phyloP scores from a whole-genome alignment of 2,888 invertebrate species.

The Drosophila merina region DNA sequence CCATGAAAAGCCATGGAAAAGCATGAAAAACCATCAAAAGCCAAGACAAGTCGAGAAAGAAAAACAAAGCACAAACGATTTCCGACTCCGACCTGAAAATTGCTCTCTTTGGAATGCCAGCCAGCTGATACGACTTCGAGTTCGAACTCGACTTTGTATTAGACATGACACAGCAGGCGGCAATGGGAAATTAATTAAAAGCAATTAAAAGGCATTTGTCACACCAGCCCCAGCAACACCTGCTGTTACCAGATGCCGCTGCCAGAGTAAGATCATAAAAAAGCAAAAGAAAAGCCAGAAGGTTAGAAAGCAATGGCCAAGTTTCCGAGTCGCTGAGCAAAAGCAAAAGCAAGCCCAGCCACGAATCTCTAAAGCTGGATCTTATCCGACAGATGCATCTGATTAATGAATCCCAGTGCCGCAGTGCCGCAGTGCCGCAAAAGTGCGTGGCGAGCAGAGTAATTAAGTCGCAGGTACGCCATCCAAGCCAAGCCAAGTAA shows the following conservation, averaged over 20 bases:
- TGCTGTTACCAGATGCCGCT: conserved; percentile 12
- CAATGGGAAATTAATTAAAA: conserved; percentile 50
- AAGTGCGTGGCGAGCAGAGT: conserved; percentile 74
- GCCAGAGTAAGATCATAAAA: neutral
- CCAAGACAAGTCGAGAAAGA: neutral
- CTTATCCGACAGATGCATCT: conserved; percentile 80
- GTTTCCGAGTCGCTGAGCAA: conserved; percentile 58
- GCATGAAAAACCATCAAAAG: neutral
- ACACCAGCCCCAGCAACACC: conserved; percentile 36
- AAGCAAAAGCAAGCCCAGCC: neutral
- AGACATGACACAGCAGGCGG: conserved; percentile 66
- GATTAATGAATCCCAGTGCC: conserved; percentile 74
- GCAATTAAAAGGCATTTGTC: conserved; percentile 65
- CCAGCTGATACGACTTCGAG: conserved; percentile 2
- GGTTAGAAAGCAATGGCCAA: conserved; percentile 32
- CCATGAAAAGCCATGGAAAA: no score
- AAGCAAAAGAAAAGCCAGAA: neutral
- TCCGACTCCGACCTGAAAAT: conserved; percentile 32
- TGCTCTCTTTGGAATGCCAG: conserved; percentile 4
- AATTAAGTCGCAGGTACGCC: conserved; percentile 63
- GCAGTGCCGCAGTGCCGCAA: conserved; percentile 49
- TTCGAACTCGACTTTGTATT: conserved; percentile 11
- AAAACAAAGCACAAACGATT: conserved; percentile 8
- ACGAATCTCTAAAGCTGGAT: conserved; percentile 5
- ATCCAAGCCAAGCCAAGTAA: conserved; percentile 28